Percentiles rank a stretch among this genome's conserved stretches.
Evolutionary conservation across 2,113 vertebrate genomes (phyloP).

Genomic region (Cebidichthys violaceus): DNA sequence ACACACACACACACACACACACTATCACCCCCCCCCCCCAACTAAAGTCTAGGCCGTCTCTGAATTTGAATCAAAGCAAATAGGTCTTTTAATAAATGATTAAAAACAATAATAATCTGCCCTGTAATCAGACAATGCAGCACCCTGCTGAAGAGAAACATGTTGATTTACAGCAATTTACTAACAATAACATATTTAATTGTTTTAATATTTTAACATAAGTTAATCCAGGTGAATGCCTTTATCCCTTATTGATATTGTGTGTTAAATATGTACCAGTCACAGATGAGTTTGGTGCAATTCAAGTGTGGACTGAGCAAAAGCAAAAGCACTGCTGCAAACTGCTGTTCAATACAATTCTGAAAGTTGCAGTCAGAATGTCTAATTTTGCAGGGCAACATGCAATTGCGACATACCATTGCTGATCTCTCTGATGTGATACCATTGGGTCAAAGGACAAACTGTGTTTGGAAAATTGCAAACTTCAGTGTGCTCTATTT

Average conservation of each 20-base stretch:
- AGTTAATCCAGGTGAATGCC: conserved; percentile 24
- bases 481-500: not conserved
- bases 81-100: not conserved
- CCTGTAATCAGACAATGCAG: not conserved
- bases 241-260: conserved; percentile 12
- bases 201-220: not conserved
- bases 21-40: not conserved
- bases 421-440: conserved; percentile 27
- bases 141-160: not conserved
- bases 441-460: conserved; percentile 38
- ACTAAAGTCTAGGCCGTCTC: conserved; percentile 15
- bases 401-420: not conserved
- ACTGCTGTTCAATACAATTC: conserved; percentile 4
- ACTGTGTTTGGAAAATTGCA: conserved; percentile 3
- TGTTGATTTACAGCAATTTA: not conserved
- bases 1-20: not conserved
- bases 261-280: conserved; percentile 27
- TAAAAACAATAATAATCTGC: not conserved
- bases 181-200: not conserved
- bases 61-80: conserved; percentile 31
- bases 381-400: conserved; percentile 22
- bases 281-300: not conserved
- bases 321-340: conserved; percentile 1
- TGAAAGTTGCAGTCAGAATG: conserved; percentile 14
- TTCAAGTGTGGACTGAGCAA: conserved; percentile 3